Conservation (phyloP, 2,797 vertebrate genomes). For the Odontamblyopus lacepedii region DNA sequence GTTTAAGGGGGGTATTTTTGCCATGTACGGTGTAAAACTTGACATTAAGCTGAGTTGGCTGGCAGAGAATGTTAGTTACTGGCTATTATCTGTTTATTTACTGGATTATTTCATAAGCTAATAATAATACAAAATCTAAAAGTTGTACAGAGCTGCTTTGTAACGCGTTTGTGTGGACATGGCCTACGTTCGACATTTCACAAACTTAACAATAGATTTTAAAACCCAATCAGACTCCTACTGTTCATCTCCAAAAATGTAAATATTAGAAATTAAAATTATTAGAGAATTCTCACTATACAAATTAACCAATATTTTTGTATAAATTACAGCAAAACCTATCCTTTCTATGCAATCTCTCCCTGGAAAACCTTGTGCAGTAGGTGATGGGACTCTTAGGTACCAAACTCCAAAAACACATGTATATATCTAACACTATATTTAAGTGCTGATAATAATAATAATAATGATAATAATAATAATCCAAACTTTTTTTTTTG, state of each 20-base stretch:
- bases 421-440: conserved; percentile 93
- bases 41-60: not conserved
- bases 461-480: conserved; percentile 59
- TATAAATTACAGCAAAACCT: conserved; percentile 27
- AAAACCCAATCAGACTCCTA: not conserved
- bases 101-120: not conserved
- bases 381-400: conserved; percentile 72
- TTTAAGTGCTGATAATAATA: conserved; percentile 78
- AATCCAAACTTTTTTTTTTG: conserved; percentile 66
- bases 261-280: not conserved
- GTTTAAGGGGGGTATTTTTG: no score
- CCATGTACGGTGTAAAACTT: not conserved
- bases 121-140: no score
- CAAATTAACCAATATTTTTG: conserved; percentile 1
- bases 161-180: conserved; percentile 6
- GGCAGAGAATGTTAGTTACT: not conserved
- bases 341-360: conserved; percentile 84
- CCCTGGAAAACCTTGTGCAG: conserved; percentile 65
- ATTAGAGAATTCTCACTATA: not conserved
- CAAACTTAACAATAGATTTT: not conserved
- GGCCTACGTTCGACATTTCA: not conserved
- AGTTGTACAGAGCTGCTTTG: not conserved
- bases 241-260: no score
- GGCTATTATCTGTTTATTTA: not conserved
- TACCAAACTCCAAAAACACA: conserved; percentile 81